A percentile compares a stretch with the other conserved stretches of the same genome.
Conservation (phyloP, 2,888 invertebrate species). For the Acleris emargana region DNA sequence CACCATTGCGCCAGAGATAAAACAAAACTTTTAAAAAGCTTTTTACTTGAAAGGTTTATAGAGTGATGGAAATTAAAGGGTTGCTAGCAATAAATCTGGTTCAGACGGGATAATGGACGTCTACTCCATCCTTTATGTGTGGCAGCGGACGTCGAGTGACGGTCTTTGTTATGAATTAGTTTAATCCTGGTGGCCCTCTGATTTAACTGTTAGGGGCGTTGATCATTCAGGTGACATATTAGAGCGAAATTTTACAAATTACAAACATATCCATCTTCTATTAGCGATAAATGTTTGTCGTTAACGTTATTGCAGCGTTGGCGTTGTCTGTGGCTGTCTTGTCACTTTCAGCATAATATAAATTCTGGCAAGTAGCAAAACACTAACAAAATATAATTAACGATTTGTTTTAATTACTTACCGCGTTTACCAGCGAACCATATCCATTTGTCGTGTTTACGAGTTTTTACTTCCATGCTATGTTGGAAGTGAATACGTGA, state of each 20-base stretch:
- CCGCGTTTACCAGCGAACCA: no score
- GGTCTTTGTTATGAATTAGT: slow-evolving; percentile 18
- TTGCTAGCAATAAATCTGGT: slow-evolving; percentile 45
- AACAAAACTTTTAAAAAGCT: slow-evolving; percentile 25
- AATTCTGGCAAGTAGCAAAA: no score
- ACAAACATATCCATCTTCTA: no score
- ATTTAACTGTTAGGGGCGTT: not conserved
- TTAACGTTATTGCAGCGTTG: no score
- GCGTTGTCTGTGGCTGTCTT: no score
- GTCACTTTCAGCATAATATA: no score
- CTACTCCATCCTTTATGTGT: slow-evolving; percentile 28
- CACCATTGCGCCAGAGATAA: slow-evolving; percentile 12
- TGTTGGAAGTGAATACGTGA: slow-evolving; percentile 4
- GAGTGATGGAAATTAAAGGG: slow-evolving; percentile 47
- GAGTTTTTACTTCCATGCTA: not conserved
- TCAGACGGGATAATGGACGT: slow-evolving; percentile 43
- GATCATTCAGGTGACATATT: no score
- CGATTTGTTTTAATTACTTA: no score
- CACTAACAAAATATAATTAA: no score
- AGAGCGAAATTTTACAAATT: no score
- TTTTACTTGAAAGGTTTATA: slow-evolving; percentile 36
- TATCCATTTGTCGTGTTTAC: not conserved
- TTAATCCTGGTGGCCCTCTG: slow-evolving; percentile 12
- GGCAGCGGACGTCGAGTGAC: slow-evolving; percentile 17
- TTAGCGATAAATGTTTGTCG: no score